Conservation (phyloP, 2,888 invertebrate genomes). For the Xanthorhoe designata region DNA sequence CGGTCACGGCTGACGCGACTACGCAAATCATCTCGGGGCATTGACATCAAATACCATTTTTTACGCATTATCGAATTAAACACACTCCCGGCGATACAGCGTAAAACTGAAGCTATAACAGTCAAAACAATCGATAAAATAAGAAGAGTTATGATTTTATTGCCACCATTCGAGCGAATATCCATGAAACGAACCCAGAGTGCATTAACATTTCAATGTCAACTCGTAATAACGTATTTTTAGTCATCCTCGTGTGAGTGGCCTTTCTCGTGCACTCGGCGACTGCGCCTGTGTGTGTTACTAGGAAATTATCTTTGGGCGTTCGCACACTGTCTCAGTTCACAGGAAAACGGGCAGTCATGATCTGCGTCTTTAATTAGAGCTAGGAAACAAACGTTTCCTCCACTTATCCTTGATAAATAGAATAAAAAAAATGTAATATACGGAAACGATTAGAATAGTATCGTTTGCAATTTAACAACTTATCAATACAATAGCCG, state of each 20-base stretch:
- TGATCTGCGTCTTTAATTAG: slow-evolving; percentile 45
- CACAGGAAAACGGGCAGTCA: slow-evolving; percentile 50
- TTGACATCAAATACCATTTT: slow-evolving; percentile 62
- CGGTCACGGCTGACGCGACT: slow-evolving; percentile 53
- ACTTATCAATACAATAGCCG: slow-evolving; percentile 66
- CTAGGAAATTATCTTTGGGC: slow-evolving; percentile 73
- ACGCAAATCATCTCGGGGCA: slow-evolving; percentile 59
- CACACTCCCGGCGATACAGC: slow-evolving; percentile 57
- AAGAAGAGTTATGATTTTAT: slow-evolving; percentile 63
- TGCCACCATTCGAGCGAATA: slow-evolving; percentile 58
- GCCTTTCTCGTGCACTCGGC: slow-evolving; percentile 66
- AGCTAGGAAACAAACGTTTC: slow-evolving; percentile 46
- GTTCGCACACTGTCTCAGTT: slow-evolving; percentile 59
- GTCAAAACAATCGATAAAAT: slow-evolving; percentile 77
- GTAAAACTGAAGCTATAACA: slow-evolving; percentile 63
- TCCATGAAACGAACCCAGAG: slow-evolving; percentile 74
- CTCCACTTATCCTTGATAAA: slow-evolving; percentile 41
- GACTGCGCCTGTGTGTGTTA: slow-evolving; percentile 55
- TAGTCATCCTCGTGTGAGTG: slow-evolving; percentile 79
- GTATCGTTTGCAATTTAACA: slow-evolving; percentile 68
- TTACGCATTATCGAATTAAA: slow-evolving; percentile 68
- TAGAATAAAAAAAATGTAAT: slow-evolving; percentile 44
- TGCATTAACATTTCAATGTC: slow-evolving; percentile 86
- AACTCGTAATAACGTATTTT: slow-evolving; percentile 81
- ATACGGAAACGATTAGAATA: slow-evolving; percentile 70